These are phyloP conservation scores for Xerus rutilus DNA, from an alignment of 2,797 vertebrate species.

Conservation along the genomic window DNA sequence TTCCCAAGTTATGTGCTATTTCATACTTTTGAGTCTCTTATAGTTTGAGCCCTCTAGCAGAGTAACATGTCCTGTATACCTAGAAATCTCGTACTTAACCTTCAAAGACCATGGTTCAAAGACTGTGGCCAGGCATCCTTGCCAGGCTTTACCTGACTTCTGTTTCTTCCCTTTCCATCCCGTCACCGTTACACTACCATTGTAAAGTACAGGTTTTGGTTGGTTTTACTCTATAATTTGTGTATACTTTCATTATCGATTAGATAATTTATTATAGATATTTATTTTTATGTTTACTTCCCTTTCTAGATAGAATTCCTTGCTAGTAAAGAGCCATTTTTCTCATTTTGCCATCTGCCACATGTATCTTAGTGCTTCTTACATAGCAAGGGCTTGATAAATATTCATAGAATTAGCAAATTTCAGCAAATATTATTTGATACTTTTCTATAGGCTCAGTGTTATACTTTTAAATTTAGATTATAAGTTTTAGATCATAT, in stretches of 20 bases:
- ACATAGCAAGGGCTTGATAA: neutral
- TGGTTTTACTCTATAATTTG: neutral
- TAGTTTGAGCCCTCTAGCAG: neutral
- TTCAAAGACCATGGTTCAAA: neutral
- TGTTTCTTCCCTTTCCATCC: neutral
- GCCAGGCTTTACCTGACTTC: neutral
- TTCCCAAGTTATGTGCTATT: neutral
- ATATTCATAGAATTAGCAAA: constrained; percentile 26
- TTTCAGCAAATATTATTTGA: constrained; percentile 30
- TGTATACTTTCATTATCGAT: neutral
- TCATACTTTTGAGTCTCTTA: constrained; percentile 6
- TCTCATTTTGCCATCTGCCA: neutral
- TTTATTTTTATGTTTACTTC: constrained; percentile 41
- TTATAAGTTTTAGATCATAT: neutral
- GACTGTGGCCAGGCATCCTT: neutral
- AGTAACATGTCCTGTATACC: neutral
- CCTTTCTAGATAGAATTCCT: constrained; percentile 20
- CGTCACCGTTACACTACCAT: neutral
- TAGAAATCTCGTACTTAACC: neutral
- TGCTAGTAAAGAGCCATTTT: constrained; percentile 28
- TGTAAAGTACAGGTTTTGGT: neutral
- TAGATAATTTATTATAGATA: neutral
- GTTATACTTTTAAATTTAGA: constrained; percentile 44
- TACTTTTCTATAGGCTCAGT: neutral
- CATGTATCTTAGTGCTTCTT: neutral